Conservation (phyloP, 2,888 invertebrate genomes). For the Dysmachus trigonus region DNA sequence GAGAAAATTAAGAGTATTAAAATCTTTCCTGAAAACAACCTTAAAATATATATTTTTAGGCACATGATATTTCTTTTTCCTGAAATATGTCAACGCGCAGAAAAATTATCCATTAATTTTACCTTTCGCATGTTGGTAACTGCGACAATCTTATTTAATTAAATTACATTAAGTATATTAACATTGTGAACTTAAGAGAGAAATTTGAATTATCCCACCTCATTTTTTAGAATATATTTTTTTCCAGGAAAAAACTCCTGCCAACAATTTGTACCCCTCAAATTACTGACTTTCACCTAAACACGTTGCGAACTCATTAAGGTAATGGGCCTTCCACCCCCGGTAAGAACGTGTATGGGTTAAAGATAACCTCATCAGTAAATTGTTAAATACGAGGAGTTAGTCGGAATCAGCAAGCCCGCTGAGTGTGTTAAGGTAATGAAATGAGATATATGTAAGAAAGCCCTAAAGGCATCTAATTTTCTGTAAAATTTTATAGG, state of each 20-base stretch:
- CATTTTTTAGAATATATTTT: not conserved
- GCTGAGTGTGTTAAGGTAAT: not conserved
- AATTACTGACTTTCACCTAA: not conserved
- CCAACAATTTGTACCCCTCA: not conserved
- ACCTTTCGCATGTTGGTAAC: no score
- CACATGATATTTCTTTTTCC: no score
- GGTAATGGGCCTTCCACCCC: not conserved
- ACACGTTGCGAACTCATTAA: not conserved
- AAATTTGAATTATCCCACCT: not conserved
- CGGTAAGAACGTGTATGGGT: not conserved
- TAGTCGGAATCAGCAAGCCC: not conserved
- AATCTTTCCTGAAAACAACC: no score
- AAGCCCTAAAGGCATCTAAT: not conserved
- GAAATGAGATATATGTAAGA: not conserved
- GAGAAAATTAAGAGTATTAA: not conserved
- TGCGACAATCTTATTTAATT: not conserved
- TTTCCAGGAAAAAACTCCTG: not conserved
- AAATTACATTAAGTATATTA: not conserved
- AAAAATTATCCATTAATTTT: no score
- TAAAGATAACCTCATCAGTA: not conserved
- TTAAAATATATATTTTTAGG: no score
- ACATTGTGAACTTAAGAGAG: not conserved
- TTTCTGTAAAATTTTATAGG: not conserved
- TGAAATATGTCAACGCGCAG: no score
- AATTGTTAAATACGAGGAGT: not conserved